Evolutionary conservation across 2,113 vertebrate species (phyloP).

Genomic region (Glaucidium brasilianum): DNA sequence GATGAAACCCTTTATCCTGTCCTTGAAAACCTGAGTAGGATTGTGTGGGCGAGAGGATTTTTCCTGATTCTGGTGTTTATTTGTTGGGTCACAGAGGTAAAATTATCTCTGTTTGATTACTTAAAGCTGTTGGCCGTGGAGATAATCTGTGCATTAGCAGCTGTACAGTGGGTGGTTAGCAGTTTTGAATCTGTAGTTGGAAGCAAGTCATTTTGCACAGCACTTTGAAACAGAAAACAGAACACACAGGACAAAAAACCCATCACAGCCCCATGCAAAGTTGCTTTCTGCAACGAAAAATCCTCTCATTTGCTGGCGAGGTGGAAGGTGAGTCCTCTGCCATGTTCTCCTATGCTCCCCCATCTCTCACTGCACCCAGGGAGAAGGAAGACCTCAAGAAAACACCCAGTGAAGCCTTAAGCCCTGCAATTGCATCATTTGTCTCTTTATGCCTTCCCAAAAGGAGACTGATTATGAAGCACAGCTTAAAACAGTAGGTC

Average conservation of each 20-base stretch:
- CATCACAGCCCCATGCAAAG: not conserved
- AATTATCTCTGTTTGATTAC: conserved; percentile 60
- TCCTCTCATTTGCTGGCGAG: accelerated
- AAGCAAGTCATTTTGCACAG: not conserved
- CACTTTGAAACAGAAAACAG: not conserved
- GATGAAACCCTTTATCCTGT: not conserved
- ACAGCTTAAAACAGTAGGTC: not conserved
- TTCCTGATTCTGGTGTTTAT: conserved; percentile 27
- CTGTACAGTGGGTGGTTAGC: conserved; percentile 12
- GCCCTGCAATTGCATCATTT: not conserved
- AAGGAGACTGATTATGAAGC: not conserved
- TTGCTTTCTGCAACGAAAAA: not conserved
- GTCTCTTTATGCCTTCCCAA: not conserved
- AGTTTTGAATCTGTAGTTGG: not conserved
- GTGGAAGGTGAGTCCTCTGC: not conserved
- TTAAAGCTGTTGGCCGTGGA: conserved; percentile 56
- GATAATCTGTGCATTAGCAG: conserved; percentile 50
- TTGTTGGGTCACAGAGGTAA: conserved; percentile 37
- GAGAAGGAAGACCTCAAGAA: not conserved
- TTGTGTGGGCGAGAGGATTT: not conserved
- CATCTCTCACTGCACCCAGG: not conserved
- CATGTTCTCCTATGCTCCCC: accelerated
- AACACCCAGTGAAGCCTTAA: not conserved
- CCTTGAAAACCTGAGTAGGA: conserved; percentile 19
- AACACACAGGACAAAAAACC: not conserved